These are phyloP conservation scores for Unio delphinus DNA, from an alignment of 2,888 invertebrate species.

Conservation along the genomic window DNA sequence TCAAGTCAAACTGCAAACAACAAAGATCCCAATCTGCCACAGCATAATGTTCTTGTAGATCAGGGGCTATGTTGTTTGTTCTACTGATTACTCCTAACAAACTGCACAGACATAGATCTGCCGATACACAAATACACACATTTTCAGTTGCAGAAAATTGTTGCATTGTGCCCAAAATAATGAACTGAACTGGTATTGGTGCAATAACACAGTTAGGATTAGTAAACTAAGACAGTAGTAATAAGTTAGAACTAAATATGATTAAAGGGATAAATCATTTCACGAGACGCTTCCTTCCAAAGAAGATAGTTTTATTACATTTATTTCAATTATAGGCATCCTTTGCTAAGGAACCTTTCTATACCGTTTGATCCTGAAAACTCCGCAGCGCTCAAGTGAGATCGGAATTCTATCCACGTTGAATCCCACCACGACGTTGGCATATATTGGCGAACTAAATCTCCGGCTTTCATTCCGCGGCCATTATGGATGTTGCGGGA, in stretches of 20 bases:
- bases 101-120: too few species aligned
- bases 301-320: conserved; percentile 17
- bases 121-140: too few species aligned
- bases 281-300: conserved; percentile 3
- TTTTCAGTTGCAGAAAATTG: too few species aligned
- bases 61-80: too few species aligned
- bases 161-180: too few species aligned
- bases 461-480: conserved; percentile 28
- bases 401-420: conserved; percentile 24
- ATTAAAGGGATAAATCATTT: conserved; percentile 2
- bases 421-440: conserved; percentile 20
- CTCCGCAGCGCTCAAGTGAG: conserved; percentile 23
- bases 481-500: conserved; percentile 27
- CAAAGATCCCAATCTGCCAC: too few species aligned
- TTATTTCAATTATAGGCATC: conserved; percentile 39
- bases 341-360: conserved; percentile 21
- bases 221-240: conserved; percentile 6
- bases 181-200: too few species aligned
- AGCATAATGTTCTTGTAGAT: too few species aligned
- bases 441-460: conserved; percentile 36
- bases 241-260: conserved; percentile 9
- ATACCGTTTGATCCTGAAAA: conserved; percentile 26
- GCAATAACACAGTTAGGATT: too few species aligned
- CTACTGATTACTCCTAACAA: too few species aligned
- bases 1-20: too few species aligned